Conservation (phyloP, 2,888 invertebrate genomes). For the Pterobdella sp. region DNA sequence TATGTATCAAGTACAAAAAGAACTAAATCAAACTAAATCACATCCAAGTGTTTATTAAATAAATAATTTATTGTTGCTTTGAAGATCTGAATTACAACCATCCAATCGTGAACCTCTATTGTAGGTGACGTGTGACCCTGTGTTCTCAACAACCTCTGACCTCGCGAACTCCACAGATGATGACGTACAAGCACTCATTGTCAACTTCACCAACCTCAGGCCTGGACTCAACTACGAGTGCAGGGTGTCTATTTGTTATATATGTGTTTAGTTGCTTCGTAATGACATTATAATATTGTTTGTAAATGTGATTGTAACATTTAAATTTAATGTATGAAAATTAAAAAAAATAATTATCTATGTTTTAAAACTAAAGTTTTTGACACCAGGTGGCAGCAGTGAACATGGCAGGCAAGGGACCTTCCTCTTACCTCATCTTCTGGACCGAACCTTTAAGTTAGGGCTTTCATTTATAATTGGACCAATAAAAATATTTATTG, state of each 20-base stretch:
- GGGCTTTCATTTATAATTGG: constrained; percentile 6
- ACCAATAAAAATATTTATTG: not conserved
- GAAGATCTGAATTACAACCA: not conserved
- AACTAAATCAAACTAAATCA: not conserved
- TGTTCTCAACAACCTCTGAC: not conserved
- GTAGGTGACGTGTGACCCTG: constrained; percentile 13
- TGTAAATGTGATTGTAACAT: no score
- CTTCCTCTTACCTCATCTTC: constrained; percentile 56
- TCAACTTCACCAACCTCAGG: constrained; percentile 23
- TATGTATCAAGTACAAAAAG: no score
- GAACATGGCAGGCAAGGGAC: constrained; percentile 56
- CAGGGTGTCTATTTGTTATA: no score
- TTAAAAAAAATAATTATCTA: no score
- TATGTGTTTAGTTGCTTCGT: no score
- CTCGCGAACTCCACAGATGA: not conserved
- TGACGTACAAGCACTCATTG: not conserved
- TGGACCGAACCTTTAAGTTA: constrained; percentile 65
- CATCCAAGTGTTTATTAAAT: not conserved
- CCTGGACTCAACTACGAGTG: constrained; percentile 72
- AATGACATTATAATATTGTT: no score
- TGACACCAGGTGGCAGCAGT: constrained; percentile 65
- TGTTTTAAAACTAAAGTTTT: no score
- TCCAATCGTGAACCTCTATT: not conserved
- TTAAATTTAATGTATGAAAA: no score
- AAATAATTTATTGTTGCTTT: not conserved